These are phyloP conservation scores for Marmota monax DNA, from an alignment of 2,113 vertebrate genomes.

Conservation along the genomic window DNA sequence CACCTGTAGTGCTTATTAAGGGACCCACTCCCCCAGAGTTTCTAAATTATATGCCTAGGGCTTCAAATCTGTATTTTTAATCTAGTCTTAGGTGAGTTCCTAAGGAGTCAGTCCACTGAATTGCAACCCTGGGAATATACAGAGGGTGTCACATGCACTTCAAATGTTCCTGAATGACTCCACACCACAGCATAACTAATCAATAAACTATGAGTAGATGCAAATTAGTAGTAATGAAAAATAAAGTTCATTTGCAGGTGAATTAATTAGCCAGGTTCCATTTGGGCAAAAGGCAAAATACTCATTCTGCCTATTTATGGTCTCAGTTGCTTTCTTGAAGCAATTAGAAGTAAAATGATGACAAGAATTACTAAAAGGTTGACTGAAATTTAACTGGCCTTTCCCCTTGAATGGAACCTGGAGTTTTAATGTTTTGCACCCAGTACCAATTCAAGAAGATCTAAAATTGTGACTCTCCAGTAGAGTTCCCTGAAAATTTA, in stretches of 20 bases:
- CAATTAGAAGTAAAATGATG: slow-evolving; percentile 46
- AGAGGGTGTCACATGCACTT: background rate
- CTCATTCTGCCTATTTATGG: background rate
- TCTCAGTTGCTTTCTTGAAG: slow-evolving; percentile 49
- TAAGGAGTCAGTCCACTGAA: background rate
- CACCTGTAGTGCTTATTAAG: background rate
- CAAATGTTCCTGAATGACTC: slow-evolving; percentile 19
- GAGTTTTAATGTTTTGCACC: slow-evolving; percentile 40
- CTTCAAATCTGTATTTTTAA: background rate
- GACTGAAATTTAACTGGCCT: background rate
- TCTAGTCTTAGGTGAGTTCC: background rate
- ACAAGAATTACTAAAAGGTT: background rate
- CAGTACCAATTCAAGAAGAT: background rate
- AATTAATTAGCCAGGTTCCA: slow-evolving; percentile 32
- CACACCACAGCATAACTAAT: background rate
- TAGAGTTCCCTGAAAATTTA: slow-evolving; percentile 34
- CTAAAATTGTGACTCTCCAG: slow-evolving; percentile 9
- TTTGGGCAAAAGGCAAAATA: background rate
- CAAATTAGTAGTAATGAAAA: background rate
- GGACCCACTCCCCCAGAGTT: background rate
- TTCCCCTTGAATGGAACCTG: background rate
- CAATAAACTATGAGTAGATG: background rate
- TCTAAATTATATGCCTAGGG: background rate
- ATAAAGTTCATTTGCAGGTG: background rate
- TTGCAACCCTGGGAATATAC: background rate